Evolutionary conservation across 2,797 vertebrate species (phyloP), one percentile per base, ranked within the genome.

Genomic region (Novumbra hubbsi): DNA sequence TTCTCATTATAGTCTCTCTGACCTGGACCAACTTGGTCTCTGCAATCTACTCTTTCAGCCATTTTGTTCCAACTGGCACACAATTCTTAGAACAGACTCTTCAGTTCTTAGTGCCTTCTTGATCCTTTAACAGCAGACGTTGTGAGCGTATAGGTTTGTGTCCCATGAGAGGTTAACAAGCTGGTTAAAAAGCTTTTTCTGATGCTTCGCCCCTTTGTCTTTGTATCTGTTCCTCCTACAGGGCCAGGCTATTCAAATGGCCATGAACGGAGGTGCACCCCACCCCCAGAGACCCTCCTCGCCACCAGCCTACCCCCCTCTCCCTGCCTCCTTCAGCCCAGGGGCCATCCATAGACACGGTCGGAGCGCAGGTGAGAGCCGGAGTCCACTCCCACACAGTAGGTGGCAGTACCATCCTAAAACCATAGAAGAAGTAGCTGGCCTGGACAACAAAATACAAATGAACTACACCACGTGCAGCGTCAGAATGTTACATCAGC

Each of bases 271-370:
- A 83, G 96, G 91, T 80, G 83, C 91, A 68, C 92, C 91, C 71
- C 93, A 93, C 84, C 94, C 95, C 79, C 96, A 95, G 88, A 95
- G 97, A 85, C 94, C 97, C 57, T 94, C 97, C 85, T 98, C 97
- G 78, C 97, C 97, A 55, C 93, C 93, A 12, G 94, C 95, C 11
- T 94, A 94, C 49, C 96, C 96, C 79, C 92, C 95, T 78, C 95
- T 94, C 52, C 94, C 96, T 28, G 80, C 92, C 72, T 95, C 95
- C 0, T 92, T 96, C 81, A 95, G 93, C 90, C 93, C 92, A 48
- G 93, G 93, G 81, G 93, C 93, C 80, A 89, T 94, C 76, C 90
- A 93, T 86, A 95, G 94, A 79, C 96, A 95, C 73, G 95, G 91
- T 85, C 93, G 94, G 71, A 95, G 91, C 67, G 94, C 96, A 82